Evolutionary conservation across 2,113 vertebrate species (phyloP), one percentile per base, ranked within the genome.

Genomic region (Rhea pennata): DNA sequence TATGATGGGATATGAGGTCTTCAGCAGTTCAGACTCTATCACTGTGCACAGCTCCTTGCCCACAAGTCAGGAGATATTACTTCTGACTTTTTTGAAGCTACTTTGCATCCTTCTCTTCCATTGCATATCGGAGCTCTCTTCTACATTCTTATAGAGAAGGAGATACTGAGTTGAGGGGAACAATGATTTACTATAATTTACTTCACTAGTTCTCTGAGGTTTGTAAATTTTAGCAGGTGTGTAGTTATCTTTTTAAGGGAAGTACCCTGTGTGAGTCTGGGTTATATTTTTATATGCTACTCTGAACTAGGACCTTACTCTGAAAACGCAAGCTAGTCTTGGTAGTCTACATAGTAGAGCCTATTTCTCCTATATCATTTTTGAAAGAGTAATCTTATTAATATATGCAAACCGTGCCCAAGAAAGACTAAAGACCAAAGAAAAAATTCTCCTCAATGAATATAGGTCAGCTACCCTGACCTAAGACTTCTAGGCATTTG

Each of bases 21-120:
- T 50, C 36, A 22, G 12, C 61, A 66, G 1, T 27, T 83, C 65
- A 44, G 39, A 90, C 61, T 56, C 23, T 56, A 10, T 56, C 13
- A 12, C 44, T 83, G 4, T 72, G 12, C 24, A n/a, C 0, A 0
- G 12, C 7, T 51, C 14, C 31, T 44, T 70, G 50, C n/a, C 24
- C 36, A 17, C n/a, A 8, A 27, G n/a, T 15, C 24, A 46, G 54
- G 22, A 77, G 17, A 64, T 80, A 50, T 84, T 84, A 36, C 16
- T 84, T 23, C 9, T 10, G 29, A 0, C 2, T 64, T 22, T 33
- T 90, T 90, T 14, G 4, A 12, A 40, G 72, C 39, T 62, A 17
- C 26, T 86, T 82, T 3, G 0, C 48, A 40, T 58, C 29, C 6
- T 71, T 3, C 22, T 54, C n/a, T 72, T 73, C 27, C 23, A 15